Percentiles rank a stretch among this genome's conserved stretches.
phyloP scores from a whole-genome alignment of 2,888 invertebrate genomes.

The Hyposoter didymator region DNA sequence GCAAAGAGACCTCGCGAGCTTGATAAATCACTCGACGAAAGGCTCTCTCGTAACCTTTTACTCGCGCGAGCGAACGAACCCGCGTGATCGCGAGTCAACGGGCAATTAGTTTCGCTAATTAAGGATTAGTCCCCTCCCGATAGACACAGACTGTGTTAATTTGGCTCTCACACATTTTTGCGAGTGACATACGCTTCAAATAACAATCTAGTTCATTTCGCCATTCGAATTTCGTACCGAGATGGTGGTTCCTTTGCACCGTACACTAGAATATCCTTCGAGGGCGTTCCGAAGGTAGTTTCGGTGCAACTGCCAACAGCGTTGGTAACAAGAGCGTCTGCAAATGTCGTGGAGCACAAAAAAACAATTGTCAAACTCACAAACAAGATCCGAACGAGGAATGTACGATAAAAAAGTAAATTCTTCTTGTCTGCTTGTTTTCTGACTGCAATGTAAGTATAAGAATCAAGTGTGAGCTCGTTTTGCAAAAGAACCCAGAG shows the following conservation, averaged over 20 bases:
- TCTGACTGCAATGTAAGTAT: conserved; percentile 56
- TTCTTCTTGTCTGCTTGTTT: neutral
- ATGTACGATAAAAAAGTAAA: neutral
- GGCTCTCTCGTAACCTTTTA: conserved; percentile 77
- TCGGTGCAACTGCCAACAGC: neutral
- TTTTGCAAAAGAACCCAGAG: conserved; percentile 46
- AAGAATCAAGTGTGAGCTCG: conserved; percentile 58
- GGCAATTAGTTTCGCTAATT: conserved; percentile 81
- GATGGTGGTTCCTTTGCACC: neutral
- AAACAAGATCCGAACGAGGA: conserved; percentile 5
- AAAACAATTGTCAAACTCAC: conserved; percentile 16
- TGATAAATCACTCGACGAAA: conserved; percentile 78
- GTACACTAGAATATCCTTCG: neutral
- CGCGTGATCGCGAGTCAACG: conserved; percentile 71
- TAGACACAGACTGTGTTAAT: conserved; percentile 78
- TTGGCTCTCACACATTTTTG: conserved; percentile 73
- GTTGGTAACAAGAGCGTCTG: conserved; percentile 7
- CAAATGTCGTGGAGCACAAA: conserved; percentile 20
- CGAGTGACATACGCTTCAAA: conserved; percentile 23
- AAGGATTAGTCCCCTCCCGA: conserved; percentile 77
- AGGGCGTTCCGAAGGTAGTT: neutral
- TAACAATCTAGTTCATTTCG: neutral
- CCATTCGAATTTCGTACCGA: neutral
- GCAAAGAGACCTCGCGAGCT: conserved; percentile 64
- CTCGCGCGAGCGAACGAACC: conserved; percentile 73